A percentile compares a stretch with the other conserved stretches of the same genome.
Evolutionary conservation across 1,140 invertebrate genomes (phyloP).

Genomic region (Batillaria attramentaria): DNA sequence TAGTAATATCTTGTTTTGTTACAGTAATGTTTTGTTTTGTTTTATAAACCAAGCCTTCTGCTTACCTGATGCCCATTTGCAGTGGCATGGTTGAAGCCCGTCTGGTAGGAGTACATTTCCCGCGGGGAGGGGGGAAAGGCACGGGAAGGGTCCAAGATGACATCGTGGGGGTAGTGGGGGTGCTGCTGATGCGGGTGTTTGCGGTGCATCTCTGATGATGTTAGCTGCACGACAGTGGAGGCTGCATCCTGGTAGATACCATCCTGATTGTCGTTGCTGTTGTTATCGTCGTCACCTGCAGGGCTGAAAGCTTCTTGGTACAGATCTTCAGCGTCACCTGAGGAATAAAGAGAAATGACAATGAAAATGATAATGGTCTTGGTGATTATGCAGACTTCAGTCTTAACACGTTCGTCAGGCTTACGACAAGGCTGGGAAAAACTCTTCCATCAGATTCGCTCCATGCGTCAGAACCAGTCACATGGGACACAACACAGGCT

Average conservation of each 20-base stretch:
- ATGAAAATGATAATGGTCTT: too few species aligned
- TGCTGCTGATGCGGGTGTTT: slow-evolving; percentile 11
- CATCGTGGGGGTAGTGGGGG: slow-evolving; percentile 9
- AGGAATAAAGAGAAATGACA: neutral
- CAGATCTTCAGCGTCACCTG: slow-evolving; percentile 1
- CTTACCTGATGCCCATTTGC: slow-evolving; percentile 17
- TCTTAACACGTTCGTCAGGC: too few species aligned
- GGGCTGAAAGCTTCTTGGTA: neutral
- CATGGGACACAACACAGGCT: too few species aligned
- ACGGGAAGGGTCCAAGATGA: neutral
- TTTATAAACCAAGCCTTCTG: neutral
- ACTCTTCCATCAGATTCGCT: too few species aligned
- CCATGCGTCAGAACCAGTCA: too few species aligned
- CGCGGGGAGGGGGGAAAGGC: slow-evolving; percentile 26
- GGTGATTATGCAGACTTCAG: too few species aligned
- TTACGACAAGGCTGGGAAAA: too few species aligned
- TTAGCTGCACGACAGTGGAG: neutral
- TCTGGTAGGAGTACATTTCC: slow-evolving; percentile 18
- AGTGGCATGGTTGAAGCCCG: neutral
- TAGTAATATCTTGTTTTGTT: too few species aligned
- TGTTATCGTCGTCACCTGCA: neutral
- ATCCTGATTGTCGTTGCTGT: neutral
- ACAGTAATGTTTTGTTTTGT: too few species aligned
- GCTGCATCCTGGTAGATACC: slow-evolving; percentile 11
- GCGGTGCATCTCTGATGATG: neutral